Evolutionary conservation across 2,888 invertebrate genomes (phyloP), one percentile per base, ranked within the genome.

Genomic region (Lepidonotus clava): DNA sequence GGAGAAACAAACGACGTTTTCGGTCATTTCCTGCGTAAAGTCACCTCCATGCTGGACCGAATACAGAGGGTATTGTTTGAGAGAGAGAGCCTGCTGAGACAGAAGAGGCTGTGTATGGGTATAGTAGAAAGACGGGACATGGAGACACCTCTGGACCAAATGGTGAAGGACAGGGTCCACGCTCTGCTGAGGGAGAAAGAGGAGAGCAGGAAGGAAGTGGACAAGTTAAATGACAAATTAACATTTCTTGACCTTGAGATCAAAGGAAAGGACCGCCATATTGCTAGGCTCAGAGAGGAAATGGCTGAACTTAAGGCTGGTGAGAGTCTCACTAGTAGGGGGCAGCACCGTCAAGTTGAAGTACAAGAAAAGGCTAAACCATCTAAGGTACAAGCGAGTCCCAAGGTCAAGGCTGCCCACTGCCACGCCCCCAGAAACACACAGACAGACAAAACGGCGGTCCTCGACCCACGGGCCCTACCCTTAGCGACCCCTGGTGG

Each of bases 81-180:
- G 51, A 80, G 46, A 28, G 46, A 80, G 46, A 80, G 80, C 24
- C 18, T 80, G 80, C 14, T 80, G 8, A 14, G 34, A 11, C 80
- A 80, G 80, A 80, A 80, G 80, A 80, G 34, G 28, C 46, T 28
- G 14, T 80, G 80, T 24, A 80, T 80, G 80, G 28, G 46, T 41
- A 34, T 80, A 1, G 28, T 80, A 21, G 80, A 80, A 32, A 46
- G 80, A 14, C 24, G 11, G 6, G 51, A 46, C 28, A 21, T 80
- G 14, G 51, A 46, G 6, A 80, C 24, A n/a, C 46, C 80, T 18
- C 46, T 80, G 32, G 80, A 80, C 32, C 28, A 41, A 32, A 41
- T 41, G 80, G 80, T 46, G 41, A 8, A 32, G 51, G 1, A 80
- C 4, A 51, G 46, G 21, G 18, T 80, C 11, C 46, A 34, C 18